Percentiles rank a stretch among this genome's conserved stretches.
phyloP scores from a whole-genome alignment of 2,888 invertebrate genomes.

The Plebejus melissa region DNA sequence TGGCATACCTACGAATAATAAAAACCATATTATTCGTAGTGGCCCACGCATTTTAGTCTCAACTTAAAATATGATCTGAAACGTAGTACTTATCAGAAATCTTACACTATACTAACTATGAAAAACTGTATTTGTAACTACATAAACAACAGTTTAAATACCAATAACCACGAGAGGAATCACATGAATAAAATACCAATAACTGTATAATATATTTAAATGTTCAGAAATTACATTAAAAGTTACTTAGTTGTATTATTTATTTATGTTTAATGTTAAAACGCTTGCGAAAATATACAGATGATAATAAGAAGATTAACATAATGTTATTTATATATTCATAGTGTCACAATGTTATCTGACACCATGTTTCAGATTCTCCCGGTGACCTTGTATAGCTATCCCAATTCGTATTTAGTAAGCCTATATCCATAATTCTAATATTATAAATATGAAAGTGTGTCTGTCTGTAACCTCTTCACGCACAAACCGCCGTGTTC shows the following conservation, averaged over 20 bases:
- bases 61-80: too few species aligned
- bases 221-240: background rate
- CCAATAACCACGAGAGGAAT: background rate
- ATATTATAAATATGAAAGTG: too few species aligned
- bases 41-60: too few species aligned
- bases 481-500: too few species aligned
- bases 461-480: too few species aligned
- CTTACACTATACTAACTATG: background rate
- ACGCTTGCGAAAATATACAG: constrained; percentile 1
- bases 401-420: background rate
- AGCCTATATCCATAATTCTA: background rate
- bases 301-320: background rate
- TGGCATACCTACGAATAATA: too few species aligned
- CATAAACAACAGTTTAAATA: background rate
- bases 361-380: constrained; percentile 9
- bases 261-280: constrained; percentile 1
- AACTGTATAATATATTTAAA: constrained; percentile 2
- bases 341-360: constrained; percentile 14
- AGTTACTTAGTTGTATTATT: background rate
- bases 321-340: constrained; percentile 12
- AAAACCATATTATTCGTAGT: too few species aligned
- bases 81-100: background rate
- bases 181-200: background rate
- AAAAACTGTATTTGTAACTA: background rate
- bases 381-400: background rate